Conservation (phyloP, 2,797 vertebrate species). For the Columba guinea region DNA sequence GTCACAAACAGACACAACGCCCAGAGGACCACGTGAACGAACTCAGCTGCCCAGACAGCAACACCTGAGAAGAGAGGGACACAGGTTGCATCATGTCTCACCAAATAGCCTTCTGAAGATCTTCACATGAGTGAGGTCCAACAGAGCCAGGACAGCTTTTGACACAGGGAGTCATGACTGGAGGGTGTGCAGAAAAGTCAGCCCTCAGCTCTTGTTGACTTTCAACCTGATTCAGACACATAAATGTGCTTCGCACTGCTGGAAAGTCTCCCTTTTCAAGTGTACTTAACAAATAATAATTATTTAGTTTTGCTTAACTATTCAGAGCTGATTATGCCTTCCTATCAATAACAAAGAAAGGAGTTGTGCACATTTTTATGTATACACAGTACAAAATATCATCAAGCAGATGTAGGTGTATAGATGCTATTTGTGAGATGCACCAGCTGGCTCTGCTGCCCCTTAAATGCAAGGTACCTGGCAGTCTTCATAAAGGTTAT, state of each 20-base stretch:
- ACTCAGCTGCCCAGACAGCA: background rate
- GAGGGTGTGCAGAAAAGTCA: background rate
- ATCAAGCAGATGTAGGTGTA: constrained; percentile 59
- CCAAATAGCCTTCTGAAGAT: background rate
- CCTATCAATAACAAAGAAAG: background rate
- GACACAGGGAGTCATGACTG: background rate
- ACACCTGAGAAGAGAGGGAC: background rate
- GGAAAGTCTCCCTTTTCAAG: background rate
- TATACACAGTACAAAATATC: background rate
- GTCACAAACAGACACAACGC: background rate
- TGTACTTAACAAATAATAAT: background rate
- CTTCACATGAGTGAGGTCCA: background rate
- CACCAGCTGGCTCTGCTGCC: constrained; percentile 58
- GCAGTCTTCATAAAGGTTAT: constrained; percentile 13
- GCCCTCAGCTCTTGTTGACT: background rate
- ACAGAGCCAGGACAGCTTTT: background rate
- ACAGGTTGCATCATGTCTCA: accelerated
- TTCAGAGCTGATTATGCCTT: background rate
- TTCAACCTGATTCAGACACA: background rate
- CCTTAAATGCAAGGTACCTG: background rate
- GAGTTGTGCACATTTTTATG: background rate
- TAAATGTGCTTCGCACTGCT: background rate
- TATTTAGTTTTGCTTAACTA: background rate
- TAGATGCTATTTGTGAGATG: constrained; percentile 28
- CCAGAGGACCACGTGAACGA: background rate